These are phyloP conservation scores for Therioaphis trifolii DNA, from an alignment of 2,888 invertebrate species.

Conservation along the genomic window DNA sequence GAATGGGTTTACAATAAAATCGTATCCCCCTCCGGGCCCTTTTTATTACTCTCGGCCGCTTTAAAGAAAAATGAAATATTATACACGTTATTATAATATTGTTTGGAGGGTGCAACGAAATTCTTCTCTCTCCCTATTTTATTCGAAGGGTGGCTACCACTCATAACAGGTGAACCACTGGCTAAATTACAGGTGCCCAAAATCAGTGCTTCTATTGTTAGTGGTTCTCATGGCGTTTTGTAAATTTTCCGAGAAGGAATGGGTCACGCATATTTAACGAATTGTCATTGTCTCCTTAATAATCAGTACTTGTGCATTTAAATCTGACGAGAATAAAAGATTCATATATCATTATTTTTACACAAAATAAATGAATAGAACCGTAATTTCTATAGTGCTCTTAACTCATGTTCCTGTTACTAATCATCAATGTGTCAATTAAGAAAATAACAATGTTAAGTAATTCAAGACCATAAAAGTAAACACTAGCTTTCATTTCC, in stretches of 20 bases:
- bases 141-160: constrained; percentile 22
- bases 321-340: not conserved
- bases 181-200: constrained; percentile 47
- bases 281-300: constrained; percentile 13
- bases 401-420: not conserved
- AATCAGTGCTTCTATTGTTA: constrained; percentile 53
- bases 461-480: too few species aligned
- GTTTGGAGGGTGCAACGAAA: constrained; percentile 48
- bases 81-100: constrained; percentile 44
- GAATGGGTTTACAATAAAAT: constrained; percentile 42
- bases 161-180: constrained; percentile 37
- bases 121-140: not conserved
- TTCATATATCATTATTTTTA: not conserved
- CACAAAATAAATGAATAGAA: not conserved
- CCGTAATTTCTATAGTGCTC: not conserved
- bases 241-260: constrained; percentile 4
- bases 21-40: not conserved
- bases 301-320: not conserved
- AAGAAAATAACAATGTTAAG: not conserved
- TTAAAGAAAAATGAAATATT: constrained; percentile 26
- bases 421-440: not conserved
- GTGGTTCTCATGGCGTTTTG: constrained; percentile 30
- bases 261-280: constrained; percentile 28
- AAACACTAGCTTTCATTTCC: not conserved
- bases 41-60: not conserved